Percentiles rank a stretch among this genome's conserved stretches.
phyloP scores from a whole-genome alignment of 2,888 invertebrate species.

The Pyrgus malvae region DNA sequence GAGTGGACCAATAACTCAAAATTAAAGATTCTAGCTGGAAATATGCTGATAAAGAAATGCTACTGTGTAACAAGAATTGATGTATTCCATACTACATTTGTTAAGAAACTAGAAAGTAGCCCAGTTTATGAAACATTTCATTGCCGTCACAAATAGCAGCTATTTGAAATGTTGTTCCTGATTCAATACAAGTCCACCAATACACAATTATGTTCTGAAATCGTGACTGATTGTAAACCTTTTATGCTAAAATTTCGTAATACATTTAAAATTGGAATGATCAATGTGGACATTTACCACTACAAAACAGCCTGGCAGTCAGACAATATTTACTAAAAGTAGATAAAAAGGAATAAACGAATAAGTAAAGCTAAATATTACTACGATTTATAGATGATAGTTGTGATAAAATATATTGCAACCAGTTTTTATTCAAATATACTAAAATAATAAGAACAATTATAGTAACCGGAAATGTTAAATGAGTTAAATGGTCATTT shows the following conservation, averaged over 20 bases:
- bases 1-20: too few species aligned
- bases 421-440: too few species aligned
- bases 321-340: too few species aligned
- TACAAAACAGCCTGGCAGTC: background rate
- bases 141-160: background rate
- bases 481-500: too few species aligned
- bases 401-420: too few species aligned
- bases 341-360: background rate
- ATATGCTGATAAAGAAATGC: too few species aligned
- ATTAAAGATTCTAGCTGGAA: too few species aligned
- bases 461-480: too few species aligned
- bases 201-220: background rate
- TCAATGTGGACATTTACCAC: background rate
- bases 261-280: background rate
- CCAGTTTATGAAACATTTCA: background rate
- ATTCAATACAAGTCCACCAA: background rate
- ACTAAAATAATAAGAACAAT: too few species aligned
- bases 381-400: too few species aligned
- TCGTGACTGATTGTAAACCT: background rate
- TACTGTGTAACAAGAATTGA: too few species aligned
- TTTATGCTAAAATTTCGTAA: background rate
- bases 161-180: background rate
- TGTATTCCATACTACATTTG: background rate
- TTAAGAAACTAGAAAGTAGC: background rate
- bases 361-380: background rate